Percentiles rank a stretch among this genome's conserved stretches.
phyloP scores from a whole-genome alignment of 1,140 invertebrate species.

The Drosophila sechellia region DNA sequence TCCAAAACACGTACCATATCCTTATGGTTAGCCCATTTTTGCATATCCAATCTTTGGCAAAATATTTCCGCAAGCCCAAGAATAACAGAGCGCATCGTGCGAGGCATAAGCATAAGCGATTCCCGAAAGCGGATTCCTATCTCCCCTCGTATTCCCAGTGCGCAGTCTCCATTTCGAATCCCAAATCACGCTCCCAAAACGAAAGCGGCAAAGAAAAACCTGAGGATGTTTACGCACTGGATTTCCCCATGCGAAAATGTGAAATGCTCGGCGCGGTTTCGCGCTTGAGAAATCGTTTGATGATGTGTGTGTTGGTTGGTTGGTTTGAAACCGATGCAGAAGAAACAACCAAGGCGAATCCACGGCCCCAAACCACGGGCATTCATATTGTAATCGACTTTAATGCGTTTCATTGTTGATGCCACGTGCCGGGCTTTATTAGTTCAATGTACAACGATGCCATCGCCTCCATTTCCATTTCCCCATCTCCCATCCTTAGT shows the following conservation, averaged over 20 bases:
- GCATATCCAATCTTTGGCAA: conserved; percentile 34
- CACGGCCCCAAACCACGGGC: conserved; percentile 14
- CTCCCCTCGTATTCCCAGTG: conserved; percentile 21
- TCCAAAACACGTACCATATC: background rate
- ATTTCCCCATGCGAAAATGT: conserved; percentile 26
- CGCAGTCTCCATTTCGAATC: conserved; percentile 29
- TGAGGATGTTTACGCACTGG: conserved; percentile 39
- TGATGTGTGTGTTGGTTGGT: conserved; percentile 51
- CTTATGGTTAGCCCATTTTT: conserved; percentile 6
- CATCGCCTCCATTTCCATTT: conserved; percentile 57
- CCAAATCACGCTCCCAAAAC: background rate
- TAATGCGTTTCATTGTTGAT: conserved; percentile 85
- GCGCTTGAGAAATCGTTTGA: conserved; percentile 36
- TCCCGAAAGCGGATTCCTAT: background rate
- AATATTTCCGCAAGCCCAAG: conserved; percentile 38
- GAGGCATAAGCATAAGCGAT: conserved; percentile 48
- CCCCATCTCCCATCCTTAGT: background rate
- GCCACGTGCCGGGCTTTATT: conserved; percentile 85
- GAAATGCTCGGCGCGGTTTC: conserved; percentile 43
- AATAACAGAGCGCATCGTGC: conserved; percentile 48
- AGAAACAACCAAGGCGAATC: conserved; percentile 27
- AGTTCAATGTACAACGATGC: conserved; percentile 82
- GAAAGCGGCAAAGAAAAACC: conserved; percentile 12
- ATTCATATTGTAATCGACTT: conserved; percentile 85
- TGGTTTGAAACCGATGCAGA: conserved; percentile 17